Percentiles rank a stretch among this genome's conserved stretches.
phyloP scores from a whole-genome alignment of 23 tunicate genomes.

The Oikopleura dioica region DNA sequence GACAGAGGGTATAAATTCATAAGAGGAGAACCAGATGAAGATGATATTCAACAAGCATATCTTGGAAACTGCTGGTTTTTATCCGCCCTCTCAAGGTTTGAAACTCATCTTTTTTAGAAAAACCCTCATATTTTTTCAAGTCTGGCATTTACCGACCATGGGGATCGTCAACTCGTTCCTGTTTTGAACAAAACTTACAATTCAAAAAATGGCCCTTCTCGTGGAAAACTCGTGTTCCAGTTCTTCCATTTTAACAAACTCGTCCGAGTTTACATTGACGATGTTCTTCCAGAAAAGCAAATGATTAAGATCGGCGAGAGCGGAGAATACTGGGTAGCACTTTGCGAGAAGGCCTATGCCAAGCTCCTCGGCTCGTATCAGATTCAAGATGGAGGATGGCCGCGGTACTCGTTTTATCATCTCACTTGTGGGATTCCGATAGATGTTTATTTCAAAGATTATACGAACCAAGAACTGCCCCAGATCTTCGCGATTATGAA shows the following conservation, averaged over 20 bases:
- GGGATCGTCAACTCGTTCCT: too few species aligned
- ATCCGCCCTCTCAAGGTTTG: slow-evolving; percentile 10
- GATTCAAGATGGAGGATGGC: not conserved
- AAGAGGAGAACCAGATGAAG: too few species aligned
- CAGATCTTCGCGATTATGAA: too few species aligned
- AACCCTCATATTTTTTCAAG: too few species aligned
- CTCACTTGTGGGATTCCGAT: not conserved
- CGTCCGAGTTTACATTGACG: not conserved
- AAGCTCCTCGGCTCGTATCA: not conserved
- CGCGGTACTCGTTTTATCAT: slow-evolving; percentile 6
- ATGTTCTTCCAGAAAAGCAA: not conserved
- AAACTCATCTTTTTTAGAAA: too few species aligned
- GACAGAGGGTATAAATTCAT: too few species aligned
- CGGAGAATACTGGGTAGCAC: not conserved
- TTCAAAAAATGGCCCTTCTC: not conserved
- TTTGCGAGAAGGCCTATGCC: not conserved
- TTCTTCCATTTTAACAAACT: not conserved
- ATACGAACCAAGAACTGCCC: too few species aligned
- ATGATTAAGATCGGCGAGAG: not conserved
- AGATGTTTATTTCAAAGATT: too few species aligned
- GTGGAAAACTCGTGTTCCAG: not conserved
- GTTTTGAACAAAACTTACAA: too few species aligned
- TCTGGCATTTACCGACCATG: too few species aligned
- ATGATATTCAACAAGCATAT: not conserved
- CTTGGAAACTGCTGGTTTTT: slow-evolving; percentile 5